Base-by-base conservation (phyloP, 2,888 invertebrate genomes). In the Apeira syringaria region DNA sequence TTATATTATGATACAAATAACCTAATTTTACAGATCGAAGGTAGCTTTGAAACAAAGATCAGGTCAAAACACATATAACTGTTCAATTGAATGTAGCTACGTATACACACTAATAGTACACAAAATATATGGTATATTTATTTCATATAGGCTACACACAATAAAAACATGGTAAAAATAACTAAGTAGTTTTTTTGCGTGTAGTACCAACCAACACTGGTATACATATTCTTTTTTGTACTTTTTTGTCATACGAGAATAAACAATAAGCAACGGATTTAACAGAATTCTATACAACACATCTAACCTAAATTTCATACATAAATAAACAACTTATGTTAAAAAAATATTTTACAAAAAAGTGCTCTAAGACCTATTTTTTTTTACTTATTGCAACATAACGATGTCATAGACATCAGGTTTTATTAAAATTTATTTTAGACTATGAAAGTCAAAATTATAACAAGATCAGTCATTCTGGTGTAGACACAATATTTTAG, bases 351-450 rank as follows among this genome's bases (percentile, higher is more conserved):
- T 69, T 74, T 78, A 80, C 69, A 82, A 67, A 75, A 74, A 70
- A 63, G 55, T 58, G 45, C 41, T 68, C 34, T 38, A 47, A 35
- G 37, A 53, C 43, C 50, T 56, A 61, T 50, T 47, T 48, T 59
- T 51, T 48, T 43, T 70, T 77, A 80, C 72, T 82, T 86, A 86
- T 86, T 85, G 86, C 86, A 83, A 81, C 79, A 47, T 53, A 47
- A 56, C 74, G 69, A 72, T 64, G 75, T 72, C 77, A 63, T 62
- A 62, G 74, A 79, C 78, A 74, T 64, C 72, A 61, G 57, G 56
- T 56, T 60, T 60, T 58, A 55, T 58, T 53, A 47, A n/a, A n/a
- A 7, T 47, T 5, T 58, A 47, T 50, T 57, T 47, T 54, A 56
- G 48, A 51, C 67, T 64, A 63, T 56, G 54, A 8, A 52, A 38